phyloP scores from a whole-genome alignment of 2,888 invertebrate species.

The Sicus ferrugineus region DNA sequence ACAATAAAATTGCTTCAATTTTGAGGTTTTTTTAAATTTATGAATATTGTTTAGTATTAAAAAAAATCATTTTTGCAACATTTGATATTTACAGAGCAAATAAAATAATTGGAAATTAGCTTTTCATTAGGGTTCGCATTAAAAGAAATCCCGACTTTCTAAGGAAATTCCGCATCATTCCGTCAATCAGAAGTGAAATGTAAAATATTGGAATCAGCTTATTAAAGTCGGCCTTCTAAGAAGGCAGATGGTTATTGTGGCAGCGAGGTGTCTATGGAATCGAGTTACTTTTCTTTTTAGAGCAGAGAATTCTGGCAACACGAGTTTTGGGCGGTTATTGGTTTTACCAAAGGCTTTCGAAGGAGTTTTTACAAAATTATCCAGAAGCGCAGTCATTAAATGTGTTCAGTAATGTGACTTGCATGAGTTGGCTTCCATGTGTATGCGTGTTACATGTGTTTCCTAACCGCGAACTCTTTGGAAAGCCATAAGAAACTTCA shows the following conservation, averaged over 20 bases:
- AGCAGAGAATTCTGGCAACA: neutral
- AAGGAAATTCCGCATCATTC: no score
- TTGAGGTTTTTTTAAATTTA: neutral
- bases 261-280: neutral
- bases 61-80: no score
- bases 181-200: no score
- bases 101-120: no score
- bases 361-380: no score
- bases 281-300: neutral
- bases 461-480: neutral
- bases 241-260: neutral
- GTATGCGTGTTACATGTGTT: constrained; percentile 30
- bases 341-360: neutral
- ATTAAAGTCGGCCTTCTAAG: neutral
- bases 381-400: constrained; percentile 30
- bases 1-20: neutral
- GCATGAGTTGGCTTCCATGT: neutral
- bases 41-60: no score
- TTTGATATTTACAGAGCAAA: no score
- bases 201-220: no score
- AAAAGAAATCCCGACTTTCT: no score
- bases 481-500: neutral
- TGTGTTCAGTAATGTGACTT: neutral
- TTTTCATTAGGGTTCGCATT: no score
- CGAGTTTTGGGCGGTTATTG: neutral